Evolutionary conservation across 2,113 vertebrate genomes (phyloP).

Genomic region (Megaleporinus macrocephalus): DNA sequence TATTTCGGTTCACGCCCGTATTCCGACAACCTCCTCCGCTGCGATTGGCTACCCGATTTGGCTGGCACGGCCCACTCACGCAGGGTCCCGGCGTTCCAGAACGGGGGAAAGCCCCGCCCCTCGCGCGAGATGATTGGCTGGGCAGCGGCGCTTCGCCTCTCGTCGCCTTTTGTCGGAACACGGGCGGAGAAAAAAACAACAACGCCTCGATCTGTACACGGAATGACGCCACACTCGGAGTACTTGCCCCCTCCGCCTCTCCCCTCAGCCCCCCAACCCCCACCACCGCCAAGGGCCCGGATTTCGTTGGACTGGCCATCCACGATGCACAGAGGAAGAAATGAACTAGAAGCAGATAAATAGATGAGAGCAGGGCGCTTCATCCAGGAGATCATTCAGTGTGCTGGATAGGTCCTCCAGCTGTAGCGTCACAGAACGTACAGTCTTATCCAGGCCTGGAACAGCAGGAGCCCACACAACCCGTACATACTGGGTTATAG

Average conservation of each 20-base stretch:
- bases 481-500: no score
- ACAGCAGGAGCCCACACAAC: no score
- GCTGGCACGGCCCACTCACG: no score
- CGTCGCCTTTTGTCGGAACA: neutral
- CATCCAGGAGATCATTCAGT: no score
- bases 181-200: neutral
- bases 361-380: neutral
- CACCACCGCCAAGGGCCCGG: slow-evolving; percentile 28
- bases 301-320: neutral
- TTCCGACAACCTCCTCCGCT: neutral
- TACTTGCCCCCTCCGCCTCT: slow-evolving; percentile 22
- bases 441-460: neutral
- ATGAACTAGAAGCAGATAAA: neutral
- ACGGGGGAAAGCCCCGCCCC: neutral
- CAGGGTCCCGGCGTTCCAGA: neutral
- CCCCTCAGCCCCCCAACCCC: neutral
- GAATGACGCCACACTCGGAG: slow-evolving; percentile 71
- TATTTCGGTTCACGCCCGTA: neutral
- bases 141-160: neutral
- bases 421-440: no score
- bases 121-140: neutral
- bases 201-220: slow-evolving; percentile 51
- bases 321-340: neutral
- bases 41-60: no score
- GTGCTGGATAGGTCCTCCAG: no score